Conservation (phyloP, 2,888 invertebrate genomes). For the Perdita meconis region DNA sequence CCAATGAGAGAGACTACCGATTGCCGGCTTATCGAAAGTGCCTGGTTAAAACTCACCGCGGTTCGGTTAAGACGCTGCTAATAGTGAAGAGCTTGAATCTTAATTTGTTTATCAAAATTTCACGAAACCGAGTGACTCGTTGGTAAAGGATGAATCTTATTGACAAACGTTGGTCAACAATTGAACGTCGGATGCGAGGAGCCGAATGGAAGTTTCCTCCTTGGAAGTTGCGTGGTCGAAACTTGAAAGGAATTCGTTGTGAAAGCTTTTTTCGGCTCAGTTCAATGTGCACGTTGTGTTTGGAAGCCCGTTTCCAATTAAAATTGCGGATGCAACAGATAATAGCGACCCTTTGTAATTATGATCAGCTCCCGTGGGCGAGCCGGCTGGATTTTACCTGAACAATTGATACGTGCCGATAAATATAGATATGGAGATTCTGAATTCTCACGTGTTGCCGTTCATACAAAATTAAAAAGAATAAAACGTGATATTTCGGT, state of each 20-base stretch:
- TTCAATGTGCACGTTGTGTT: neutral
- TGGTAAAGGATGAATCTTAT: too few species aligned
- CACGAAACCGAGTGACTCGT: too few species aligned
- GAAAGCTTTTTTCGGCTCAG: neutral
- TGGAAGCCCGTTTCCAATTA: neutral
- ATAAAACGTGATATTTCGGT: slow-evolving; percentile 30
- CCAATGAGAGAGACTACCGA: slow-evolving; percentile 34
- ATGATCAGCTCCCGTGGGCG: slow-evolving; percentile 21
- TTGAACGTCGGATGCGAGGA: too few species aligned
- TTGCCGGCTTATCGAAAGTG: slow-evolving; percentile 39
- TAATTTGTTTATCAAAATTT: too few species aligned
- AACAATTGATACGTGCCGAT: slow-evolving; percentile 5
- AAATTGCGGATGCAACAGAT: slow-evolving; percentile 11
- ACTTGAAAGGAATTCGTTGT: neutral
- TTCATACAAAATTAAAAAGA: neutral
- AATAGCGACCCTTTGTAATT: slow-evolving; percentile 9
- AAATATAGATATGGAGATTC: slow-evolving; percentile 30
- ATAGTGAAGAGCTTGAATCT: slow-evolving; percentile 1
- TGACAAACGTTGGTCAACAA: too few species aligned
- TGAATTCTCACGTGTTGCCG: slow-evolving; percentile 52
- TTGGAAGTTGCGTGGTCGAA: neutral
- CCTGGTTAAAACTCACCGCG: slow-evolving; percentile 10
- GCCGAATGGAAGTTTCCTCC: neutral
- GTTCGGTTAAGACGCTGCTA: neutral
- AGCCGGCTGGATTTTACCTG: slow-evolving; percentile 3